Conservation (phyloP, 2,113 vertebrate species). For the Herpetotheres cachinnans region DNA sequence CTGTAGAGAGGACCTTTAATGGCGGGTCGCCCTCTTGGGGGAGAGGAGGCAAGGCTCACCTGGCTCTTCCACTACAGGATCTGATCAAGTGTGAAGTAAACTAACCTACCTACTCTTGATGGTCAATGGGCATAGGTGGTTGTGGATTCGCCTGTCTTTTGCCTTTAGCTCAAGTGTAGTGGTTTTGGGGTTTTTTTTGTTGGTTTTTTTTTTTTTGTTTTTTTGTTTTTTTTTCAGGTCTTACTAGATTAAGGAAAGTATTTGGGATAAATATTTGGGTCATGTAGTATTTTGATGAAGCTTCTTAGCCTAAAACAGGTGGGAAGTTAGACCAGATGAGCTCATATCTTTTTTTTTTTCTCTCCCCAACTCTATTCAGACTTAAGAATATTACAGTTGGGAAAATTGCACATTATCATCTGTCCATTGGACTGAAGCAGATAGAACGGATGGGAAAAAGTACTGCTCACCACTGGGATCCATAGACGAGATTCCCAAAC, state of each 20-base stretch:
- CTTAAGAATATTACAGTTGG: background rate
- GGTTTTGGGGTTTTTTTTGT: too few species aligned
- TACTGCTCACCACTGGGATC: background rate
- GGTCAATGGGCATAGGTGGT: background rate
- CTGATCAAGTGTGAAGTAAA: background rate
- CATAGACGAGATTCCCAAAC: background rate
- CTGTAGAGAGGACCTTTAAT: background rate
- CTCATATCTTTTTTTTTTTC: background rate
- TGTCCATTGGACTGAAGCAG: background rate
- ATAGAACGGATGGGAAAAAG: background rate
- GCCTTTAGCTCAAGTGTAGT: background rate
- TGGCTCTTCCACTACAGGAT: background rate
- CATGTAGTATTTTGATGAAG: background rate
- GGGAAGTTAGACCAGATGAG: background rate
- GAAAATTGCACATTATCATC: background rate
- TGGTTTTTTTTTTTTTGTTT: too few species aligned
- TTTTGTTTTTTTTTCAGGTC: background rate
- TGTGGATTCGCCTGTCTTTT: background rate
- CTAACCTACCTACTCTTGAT: background rate
- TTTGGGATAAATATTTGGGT: background rate
- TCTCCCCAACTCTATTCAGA: fast-evolving
- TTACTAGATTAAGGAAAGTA: background rate
- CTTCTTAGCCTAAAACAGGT: background rate
- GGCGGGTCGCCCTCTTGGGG: background rate
- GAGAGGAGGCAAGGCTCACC: background rate